Percentiles rank a stretch among this genome's conserved stretches.
Conservation (phyloP, 2,888 invertebrate genomes). For the Herminia tarsipennalis region DNA sequence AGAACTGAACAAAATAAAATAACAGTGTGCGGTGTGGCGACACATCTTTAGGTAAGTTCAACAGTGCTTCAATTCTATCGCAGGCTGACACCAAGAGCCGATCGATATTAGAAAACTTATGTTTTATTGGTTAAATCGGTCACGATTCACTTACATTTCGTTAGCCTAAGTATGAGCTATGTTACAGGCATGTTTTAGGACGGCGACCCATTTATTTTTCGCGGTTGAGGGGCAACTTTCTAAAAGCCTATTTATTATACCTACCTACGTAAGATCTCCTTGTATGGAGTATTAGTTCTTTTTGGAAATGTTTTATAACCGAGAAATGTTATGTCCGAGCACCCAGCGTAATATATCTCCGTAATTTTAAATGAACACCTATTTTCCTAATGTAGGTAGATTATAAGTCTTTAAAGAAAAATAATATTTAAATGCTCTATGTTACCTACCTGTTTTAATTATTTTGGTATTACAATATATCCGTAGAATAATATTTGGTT, state of each 20-base stretch:
- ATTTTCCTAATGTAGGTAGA: no score
- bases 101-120: slow-evolving; percentile 75
- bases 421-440: no score
- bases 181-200: slow-evolving; percentile 8
- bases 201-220: slow-evolving; percentile 48
- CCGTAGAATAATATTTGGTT: no score
- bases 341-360: no score
- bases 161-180: slow-evolving; percentile 16
- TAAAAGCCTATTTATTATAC: slow-evolving; percentile 24
- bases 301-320: no score
- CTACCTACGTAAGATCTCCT: slow-evolving; percentile 4
- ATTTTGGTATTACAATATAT: no score
- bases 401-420: no score
- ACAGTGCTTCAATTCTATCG: slow-evolving; percentile 35
- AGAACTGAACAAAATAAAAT: slow-evolving; percentile 13
- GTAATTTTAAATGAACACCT: no score
- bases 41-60: slow-evolving; percentile 41
- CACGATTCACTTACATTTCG: slow-evolving; percentile 30
- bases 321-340: no score
- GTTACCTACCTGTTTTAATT: no score
- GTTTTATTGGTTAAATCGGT: slow-evolving; percentile 49
- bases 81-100: slow-evolving; percentile 60
- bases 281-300: not conserved
- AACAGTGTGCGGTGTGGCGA: slow-evolving; percentile 31
- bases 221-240: slow-evolving; percentile 45